Percentiles rank a stretch among this genome's conserved stretches.
These are phyloP conservation scores for Dendrolimus kikuchii DNA, from an alignment of 1,140 invertebrate genomes.

Conservation along the genomic window DNA sequence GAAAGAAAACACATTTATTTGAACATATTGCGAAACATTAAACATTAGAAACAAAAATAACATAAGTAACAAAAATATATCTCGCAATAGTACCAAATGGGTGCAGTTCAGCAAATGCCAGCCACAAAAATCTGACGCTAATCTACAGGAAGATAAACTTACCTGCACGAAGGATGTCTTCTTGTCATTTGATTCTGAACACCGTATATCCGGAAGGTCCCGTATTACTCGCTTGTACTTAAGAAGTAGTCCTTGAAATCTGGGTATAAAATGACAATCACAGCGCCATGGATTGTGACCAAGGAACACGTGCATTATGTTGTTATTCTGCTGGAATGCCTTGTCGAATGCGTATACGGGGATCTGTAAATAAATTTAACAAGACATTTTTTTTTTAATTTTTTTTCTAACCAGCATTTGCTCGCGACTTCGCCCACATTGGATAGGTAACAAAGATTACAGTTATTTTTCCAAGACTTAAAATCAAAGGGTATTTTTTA, in stretches of 20 bases:
- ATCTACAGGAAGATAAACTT: conserved; percentile 10
- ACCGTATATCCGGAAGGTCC: conserved; percentile 79
- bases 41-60: no score
- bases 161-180: conserved; percentile 77
- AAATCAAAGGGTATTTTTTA: no score
- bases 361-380: conserved; percentile 65
- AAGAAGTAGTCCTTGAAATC: conserved; percentile 81
- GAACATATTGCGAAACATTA: no score
- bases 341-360: conserved; percentile 86
- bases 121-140: no score
- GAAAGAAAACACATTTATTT: no score
- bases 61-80: no score
- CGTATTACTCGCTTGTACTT: conserved; percentile 80
- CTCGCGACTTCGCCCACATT: not conserved
- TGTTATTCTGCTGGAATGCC: conserved; percentile 80
- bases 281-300: conserved; percentile 87
- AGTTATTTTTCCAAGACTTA: no score
- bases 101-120: no score
- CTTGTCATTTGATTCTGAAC: conserved; percentile 72
- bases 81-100: no score
- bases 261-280: conserved; percentile 84
- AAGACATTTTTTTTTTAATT: not conserved
- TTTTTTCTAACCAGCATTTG: not conserved
- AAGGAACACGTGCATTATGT: conserved; percentile 78
- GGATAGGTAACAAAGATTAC: not conserved